Conservation (phyloP, 53 echinoderm and acorn worm genomes). For the Zoroaster sp. region DNA sequence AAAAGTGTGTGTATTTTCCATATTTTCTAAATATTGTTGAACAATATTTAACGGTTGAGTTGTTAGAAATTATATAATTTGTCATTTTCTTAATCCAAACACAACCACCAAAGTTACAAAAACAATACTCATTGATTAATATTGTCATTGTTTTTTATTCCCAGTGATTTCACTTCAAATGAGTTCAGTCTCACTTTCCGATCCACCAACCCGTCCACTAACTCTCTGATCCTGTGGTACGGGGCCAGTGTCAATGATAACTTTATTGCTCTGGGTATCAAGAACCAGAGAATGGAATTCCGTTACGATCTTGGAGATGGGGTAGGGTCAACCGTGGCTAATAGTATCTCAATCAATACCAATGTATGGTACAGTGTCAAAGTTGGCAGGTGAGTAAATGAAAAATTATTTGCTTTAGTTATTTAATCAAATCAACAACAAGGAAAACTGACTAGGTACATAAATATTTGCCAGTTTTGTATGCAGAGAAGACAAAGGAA, state of each 20-base stretch:
- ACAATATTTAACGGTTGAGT: no score
- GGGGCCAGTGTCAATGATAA: constrained; percentile 65
- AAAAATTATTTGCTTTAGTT: no score
- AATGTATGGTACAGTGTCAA: constrained; percentile 69
- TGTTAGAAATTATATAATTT: no score
- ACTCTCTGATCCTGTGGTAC: constrained; percentile 84
- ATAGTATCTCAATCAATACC: constrained; percentile 27
- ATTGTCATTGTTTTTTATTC: background rate
- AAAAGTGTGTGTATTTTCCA: no score
- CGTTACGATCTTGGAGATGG: constrained; percentile 86
- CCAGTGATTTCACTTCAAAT: constrained; percentile 82
- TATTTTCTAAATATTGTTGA: no score
- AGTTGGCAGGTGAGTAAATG: constrained; percentile 76
- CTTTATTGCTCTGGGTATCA: constrained; percentile 80
- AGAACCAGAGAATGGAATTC: constrained; percentile 56
- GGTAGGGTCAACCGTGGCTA: constrained; percentile 32
- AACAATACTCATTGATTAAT: background rate
- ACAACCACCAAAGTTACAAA: background rate
- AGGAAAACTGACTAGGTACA: no score
- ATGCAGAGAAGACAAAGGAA: no score
- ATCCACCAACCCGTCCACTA: constrained; percentile 37
- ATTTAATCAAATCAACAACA: no score
- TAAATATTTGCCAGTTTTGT: no score
- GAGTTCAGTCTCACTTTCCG: constrained; percentile 81
- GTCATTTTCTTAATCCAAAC: background rate